Evolutionary conservation across 2,113 vertebrate genomes (phyloP).

Genomic region (Syngnathus typhle): DNA sequence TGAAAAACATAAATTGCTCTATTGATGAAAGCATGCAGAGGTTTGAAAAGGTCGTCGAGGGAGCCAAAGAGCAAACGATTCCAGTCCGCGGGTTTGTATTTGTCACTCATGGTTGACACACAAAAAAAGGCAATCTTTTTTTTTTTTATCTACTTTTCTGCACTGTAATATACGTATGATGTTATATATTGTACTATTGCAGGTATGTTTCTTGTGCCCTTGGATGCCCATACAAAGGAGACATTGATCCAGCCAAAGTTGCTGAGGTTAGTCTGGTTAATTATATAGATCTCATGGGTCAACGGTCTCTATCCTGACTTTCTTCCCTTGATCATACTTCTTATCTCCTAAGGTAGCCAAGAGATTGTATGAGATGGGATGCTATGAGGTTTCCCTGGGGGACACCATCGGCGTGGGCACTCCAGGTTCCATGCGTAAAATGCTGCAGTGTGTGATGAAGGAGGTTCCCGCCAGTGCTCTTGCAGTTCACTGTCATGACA

Average conservation of each 20-base stretch:
- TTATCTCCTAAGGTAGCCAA: constrained; percentile 79
- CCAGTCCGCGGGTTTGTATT: constrained; percentile 83
- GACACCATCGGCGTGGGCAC: constrained; percentile 89
- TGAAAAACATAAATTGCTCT: constrained; percentile 89
- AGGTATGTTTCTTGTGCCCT: constrained; percentile 91
- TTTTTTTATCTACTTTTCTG: neutral
- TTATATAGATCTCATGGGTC: neutral
- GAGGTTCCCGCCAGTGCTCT: constrained; percentile 80
- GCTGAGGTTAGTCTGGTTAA: constrained; percentile 76
- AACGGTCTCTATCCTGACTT: neutral
- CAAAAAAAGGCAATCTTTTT: neutral
- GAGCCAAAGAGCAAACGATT: constrained; percentile 78
- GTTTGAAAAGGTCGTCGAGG: constrained; percentile 80
- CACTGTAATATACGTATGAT: no score
- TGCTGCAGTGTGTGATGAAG: constrained; percentile 83
- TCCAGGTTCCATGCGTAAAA: constrained; percentile 82
- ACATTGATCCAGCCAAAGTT: constrained; percentile 77
- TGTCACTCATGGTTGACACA: neutral
- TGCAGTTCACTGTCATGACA: constrained; percentile 93
- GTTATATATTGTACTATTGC: constrained; percentile 10
- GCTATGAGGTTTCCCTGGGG: constrained; percentile 90
- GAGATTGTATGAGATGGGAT: constrained; percentile 83
- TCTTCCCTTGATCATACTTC: neutral
- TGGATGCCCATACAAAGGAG: constrained; percentile 88
- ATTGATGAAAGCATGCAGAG: constrained; percentile 88